Evolutionary conservation across 1,140 invertebrate genomes (phyloP), one percentile per base, ranked within the genome.

Genomic region (Heliconius melpomene): DNA sequence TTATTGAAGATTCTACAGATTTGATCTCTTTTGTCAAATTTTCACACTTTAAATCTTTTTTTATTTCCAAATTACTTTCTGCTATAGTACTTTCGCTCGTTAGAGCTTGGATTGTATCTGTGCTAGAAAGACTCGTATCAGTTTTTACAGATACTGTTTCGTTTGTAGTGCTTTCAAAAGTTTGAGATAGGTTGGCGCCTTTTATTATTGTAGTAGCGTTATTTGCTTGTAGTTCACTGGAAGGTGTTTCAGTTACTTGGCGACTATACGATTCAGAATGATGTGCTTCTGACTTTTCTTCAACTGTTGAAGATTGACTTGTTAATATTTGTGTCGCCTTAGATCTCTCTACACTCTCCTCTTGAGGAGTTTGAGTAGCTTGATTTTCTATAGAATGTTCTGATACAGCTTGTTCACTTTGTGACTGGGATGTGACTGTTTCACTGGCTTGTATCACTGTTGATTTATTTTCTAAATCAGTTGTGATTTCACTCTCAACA

Each of bases 391-490:
- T n/a, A 66, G 60, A 66, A 66, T 29, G 60, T 66, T 66, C 26
- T 13, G 23, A 66, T 26, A 66, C 79, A 20, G 84, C 86, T 79
- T 88, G 78, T 82, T 88, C 79, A 77, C 76, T 85, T 85, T 86
- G 84, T 77, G 84, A 86, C 75, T 84, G 83, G 76, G 83, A 86
- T 76, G 85, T 84, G 72, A 82, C 83, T 36, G 86, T 85, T 81
- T 89, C 89, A 77, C 82, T 85, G 71, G 82, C 77, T 80, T 88
- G 80, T 76, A 85, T 89, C 78, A 90, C 84, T 84, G 84, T 85
- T 60, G 90, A 89, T 90, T 89, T 90, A 85, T 84, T 82, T 85
- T 88, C 88, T 86, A 90, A 87, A 89, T 85, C 86, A 82, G 85
- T 82, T 85, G 86, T 88, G 77, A 89, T 86, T 86, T 88, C 83